phyloP scores from a whole-genome alignment of 1,140 invertebrate genomes.

The Vanessa tameamea region DNA sequence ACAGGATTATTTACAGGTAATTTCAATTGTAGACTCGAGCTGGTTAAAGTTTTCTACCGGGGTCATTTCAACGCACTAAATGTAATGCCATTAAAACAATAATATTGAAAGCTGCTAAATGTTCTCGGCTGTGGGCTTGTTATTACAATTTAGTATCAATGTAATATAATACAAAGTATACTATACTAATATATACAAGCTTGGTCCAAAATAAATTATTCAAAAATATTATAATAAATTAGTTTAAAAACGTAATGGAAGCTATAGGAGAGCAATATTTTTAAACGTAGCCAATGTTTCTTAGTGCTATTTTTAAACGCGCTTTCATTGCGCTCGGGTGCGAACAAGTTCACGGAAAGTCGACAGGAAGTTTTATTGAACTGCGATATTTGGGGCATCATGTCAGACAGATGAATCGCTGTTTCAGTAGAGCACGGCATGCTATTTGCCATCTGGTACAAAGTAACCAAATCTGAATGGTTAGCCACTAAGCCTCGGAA shows the following conservation, averaged over 20 bases:
- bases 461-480: conserved; percentile 10
- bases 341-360: conserved; percentile 70
- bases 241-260: neutral
- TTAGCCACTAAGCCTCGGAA: neutral
- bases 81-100: too few relatives aligned
- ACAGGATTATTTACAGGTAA: too few relatives aligned
- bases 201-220: too few relatives aligned
- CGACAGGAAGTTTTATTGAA: conserved; percentile 66
- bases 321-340: conserved; percentile 50
- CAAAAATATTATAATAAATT: too few relatives aligned
- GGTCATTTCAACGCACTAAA: too few relatives aligned
- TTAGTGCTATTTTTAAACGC: conserved; percentile 49
- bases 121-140: too few relatives aligned
- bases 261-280: conserved; percentile 25
- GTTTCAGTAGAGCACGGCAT: conserved; percentile 2
- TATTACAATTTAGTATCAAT: too few relatives aligned
- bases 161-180: too few relatives aligned
- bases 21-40: too few relatives aligned
- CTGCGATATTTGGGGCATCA: conserved; percentile 58
- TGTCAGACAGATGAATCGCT: conserved; percentile 28
- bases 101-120: too few relatives aligned
- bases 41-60: too few relatives aligned
- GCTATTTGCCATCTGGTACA: conserved; percentile 9
- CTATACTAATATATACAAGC: too few relatives aligned
- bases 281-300: conserved; percentile 29